Conservation (phyloP, 1,140 invertebrate genomes). For the Catajapyx aquilonaris region DNA sequence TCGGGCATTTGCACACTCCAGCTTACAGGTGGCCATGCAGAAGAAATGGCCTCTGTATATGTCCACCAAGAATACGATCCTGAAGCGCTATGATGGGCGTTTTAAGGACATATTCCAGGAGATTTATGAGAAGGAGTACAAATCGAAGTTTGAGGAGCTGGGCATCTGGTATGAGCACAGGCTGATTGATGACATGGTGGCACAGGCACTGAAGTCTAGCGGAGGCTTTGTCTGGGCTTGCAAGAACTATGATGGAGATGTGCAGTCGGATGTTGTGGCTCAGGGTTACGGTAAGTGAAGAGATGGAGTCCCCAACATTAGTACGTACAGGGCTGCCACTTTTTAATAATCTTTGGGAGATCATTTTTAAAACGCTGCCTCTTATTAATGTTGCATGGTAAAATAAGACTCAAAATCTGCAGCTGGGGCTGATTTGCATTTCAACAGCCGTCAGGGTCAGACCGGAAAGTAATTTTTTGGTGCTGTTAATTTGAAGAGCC, state of each 20-base stretch:
- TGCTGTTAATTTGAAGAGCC: no score
- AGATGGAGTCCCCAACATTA: no score
- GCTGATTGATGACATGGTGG: constrained; percentile 86
- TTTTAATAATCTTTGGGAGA: no score
- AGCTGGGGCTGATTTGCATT: no score
- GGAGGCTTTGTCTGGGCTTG: constrained; percentile 84
- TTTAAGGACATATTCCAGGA: constrained; percentile 88
- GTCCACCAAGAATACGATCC: constrained; percentile 80
- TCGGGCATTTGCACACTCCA: constrained; percentile 58
- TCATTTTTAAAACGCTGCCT: no score
- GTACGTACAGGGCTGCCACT: no score
- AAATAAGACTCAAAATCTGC: no score
- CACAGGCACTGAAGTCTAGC: constrained; percentile 61
- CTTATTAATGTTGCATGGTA: no score
- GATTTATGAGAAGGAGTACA: constrained; percentile 62
- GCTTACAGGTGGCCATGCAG: constrained; percentile 58
- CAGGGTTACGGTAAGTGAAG: constrained; percentile 41
- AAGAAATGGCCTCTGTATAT: constrained; percentile 67
- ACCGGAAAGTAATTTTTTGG: no score
- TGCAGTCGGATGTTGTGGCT: constrained; percentile 72
- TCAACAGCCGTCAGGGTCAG: no score
- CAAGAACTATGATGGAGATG: constrained; percentile 83
- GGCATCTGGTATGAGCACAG: constrained; percentile 81
- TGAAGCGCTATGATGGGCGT: constrained; percentile 75
- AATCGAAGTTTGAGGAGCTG: constrained; percentile 45